Conservation (phyloP, 2,888 invertebrate genomes). For the Heliconius cydno region DNA sequence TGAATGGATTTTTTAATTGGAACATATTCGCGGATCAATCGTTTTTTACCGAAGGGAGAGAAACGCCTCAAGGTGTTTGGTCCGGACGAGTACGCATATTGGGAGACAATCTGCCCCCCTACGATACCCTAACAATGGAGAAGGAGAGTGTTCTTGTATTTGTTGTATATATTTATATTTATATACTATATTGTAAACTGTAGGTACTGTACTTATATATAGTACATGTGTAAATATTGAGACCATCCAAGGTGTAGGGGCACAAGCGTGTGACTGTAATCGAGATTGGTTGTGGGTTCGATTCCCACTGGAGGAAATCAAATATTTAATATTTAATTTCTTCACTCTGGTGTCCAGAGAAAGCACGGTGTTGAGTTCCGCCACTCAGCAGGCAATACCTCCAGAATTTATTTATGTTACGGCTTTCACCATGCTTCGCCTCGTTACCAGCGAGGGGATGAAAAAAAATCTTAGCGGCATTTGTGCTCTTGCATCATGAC, state of each 20-base stretch:
- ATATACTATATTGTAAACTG: background rate
- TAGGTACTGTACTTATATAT: background rate
- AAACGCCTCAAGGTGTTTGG: constrained; percentile 75
- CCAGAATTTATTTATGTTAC: background rate
- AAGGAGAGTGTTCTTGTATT: constrained; percentile 16
- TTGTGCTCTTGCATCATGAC: no score
- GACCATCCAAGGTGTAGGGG: background rate
- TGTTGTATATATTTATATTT: background rate
- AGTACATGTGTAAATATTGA: background rate
- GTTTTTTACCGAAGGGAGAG: constrained; percentile 63
- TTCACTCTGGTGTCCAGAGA: background rate
- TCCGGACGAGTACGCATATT: constrained; percentile 69
- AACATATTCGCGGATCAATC: constrained; percentile 76
- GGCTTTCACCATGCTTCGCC: no score
- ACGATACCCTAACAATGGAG: constrained; percentile 50
- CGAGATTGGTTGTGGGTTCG: background rate
- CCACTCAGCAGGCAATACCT: background rate
- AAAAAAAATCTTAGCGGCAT: no score
- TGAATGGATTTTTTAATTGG: constrained; percentile 70
- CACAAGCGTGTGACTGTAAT: background rate
- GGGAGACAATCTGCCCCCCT: constrained; percentile 73
- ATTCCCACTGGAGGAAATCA: background rate
- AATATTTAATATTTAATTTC: background rate
- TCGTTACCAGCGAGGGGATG: no score
- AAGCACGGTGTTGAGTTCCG: no score